Evolutionary conservation across 2,797 vertebrate genomes (phyloP), one percentile per base, ranked within the genome.

Genomic region (Limosa lapponica): DNA sequence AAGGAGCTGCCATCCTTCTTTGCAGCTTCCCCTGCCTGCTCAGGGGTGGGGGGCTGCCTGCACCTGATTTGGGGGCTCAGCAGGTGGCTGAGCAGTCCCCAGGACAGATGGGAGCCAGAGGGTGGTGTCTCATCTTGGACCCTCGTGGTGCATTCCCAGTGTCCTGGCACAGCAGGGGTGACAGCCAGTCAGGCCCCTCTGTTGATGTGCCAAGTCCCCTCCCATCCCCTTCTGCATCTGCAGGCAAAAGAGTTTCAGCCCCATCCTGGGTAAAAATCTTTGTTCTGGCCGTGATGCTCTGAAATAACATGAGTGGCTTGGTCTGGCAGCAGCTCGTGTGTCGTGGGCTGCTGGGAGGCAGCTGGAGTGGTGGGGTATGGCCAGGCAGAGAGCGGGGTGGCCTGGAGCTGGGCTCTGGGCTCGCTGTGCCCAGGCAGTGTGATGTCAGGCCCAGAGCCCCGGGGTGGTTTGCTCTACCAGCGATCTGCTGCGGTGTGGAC

Each of bases 351-450:
- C 49, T 43, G 32, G 0, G 32, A 36, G 74, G 64, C 17, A 16
- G 39, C 18, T 36, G 13, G 9, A 28, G 48, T 41, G 30, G 25
- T 16, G 36, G 37, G 12, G 7, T 44, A 10, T 19, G 34, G 49
- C 41, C 17, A 7, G 48, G 13, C 3, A 2, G 32, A 18, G 55
- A 11, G 4, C 13, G 3, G 46, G 8, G 0, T 12, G 41, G 44
- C 49, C 36, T 32, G 12, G 34, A 19, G 37, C 61, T 6, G 32
- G 80, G 2, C 51, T 20, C 28, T 6, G 36, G 39, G 48, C 41
- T 39, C 3, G 3, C 16, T 30, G 16, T 5, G 17, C 43, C 20
- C 55, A 0, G 1, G 13, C 28, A 13, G 44, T 1, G 44, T 13
- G 54, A 24, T 8, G 8, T 14, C 5, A 27, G 24, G 24, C 27